Evolutionary conservation across 1,140 invertebrate genomes (phyloP), one percentile per base, ranked within the genome.

Genomic region (Drosophila ambigua): DNA sequence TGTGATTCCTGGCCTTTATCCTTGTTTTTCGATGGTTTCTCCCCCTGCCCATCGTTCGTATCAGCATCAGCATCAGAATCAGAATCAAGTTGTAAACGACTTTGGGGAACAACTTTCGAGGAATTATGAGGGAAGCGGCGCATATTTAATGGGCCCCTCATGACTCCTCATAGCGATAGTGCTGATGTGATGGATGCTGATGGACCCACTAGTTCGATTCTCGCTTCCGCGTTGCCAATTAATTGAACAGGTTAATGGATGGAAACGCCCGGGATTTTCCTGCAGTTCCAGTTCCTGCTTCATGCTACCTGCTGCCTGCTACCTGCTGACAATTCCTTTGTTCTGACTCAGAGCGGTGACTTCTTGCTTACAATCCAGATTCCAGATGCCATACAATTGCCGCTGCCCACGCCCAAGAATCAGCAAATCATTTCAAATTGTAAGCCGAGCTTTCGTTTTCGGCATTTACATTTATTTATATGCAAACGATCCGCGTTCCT

Each of bases 31-130:
- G 26, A 50, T 43, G 26, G 3, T 28, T 28, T 24, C 61, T 69
- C 57, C 51, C 66, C 66, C 48, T 13, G 49, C 2, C 39, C 26
- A 13, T 23, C 31, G 24, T 4, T 15, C 24, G 43, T 24, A 46
- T 20, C 16, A 45, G 61, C 11, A 41, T 31, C 28, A 8, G 7
- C 2, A 31, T 31, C 53, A 44, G 62, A 16, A 43, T 39, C 35
- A 39, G 11, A 39, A 39, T 39, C 54, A 26, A 20, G 39, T 52
- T 58, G 60, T 48, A 62, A 83, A 88, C 82, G 53, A 49, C 75
- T 83, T 81, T 72, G 71, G 64, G 65, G 72, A 83, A 79, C 82
- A 79, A 87, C 82, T 87, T 87, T 88, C 83, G 73, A 88, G 71
- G 51, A 48, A 65, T 72, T 66, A 66, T 60, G 73, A 71, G 71